phyloP scores from a whole-genome alignment of 2,888 invertebrate species.

The Adelognathus sp. region DNA sequence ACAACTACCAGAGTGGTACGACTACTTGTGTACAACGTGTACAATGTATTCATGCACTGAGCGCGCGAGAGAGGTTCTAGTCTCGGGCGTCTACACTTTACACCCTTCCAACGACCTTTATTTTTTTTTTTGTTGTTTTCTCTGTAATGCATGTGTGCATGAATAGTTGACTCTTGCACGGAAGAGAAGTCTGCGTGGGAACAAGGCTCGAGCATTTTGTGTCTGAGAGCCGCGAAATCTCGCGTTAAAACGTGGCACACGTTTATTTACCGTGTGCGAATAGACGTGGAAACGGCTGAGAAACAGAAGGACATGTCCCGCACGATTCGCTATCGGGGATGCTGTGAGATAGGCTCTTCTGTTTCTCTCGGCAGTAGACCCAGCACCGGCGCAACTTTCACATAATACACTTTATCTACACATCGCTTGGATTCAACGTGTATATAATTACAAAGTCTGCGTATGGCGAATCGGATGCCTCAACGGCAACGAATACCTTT shows the following conservation, averaged over 20 bases:
- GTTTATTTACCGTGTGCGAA: background rate
- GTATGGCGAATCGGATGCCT: conserved; percentile 41
- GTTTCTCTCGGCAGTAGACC: no score
- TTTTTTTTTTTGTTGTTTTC: background rate
- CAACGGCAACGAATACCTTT: background rate
- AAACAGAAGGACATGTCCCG: no score
- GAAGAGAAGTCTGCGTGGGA: conserved; percentile 46
- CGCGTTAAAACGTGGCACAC: conserved; percentile 37
- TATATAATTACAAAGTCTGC: conserved; percentile 36
- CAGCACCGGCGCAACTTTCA: background rate
- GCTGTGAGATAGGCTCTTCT: no score
- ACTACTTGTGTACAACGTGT: conserved; percentile 29
- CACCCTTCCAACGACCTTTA: background rate
- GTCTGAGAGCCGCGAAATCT: conserved; percentile 40
- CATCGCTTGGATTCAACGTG: conserved; percentile 20
- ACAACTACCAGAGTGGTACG: conserved; percentile 18
- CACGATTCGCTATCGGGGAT: no score
- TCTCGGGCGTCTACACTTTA: conserved; percentile 33
- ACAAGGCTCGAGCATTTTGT: conserved; percentile 32
- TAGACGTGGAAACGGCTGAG: no score
- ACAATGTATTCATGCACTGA: conserved; percentile 37
- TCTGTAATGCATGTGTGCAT: conserved; percentile 16
- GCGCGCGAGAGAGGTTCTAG: conserved; percentile 26
- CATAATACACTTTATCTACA: conserved; percentile 33
- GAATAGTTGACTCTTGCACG: conserved; percentile 2